These are phyloP conservation scores for Anableps anableps DNA, from an alignment of 2,797 vertebrate genomes.

Conservation along the genomic window DNA sequence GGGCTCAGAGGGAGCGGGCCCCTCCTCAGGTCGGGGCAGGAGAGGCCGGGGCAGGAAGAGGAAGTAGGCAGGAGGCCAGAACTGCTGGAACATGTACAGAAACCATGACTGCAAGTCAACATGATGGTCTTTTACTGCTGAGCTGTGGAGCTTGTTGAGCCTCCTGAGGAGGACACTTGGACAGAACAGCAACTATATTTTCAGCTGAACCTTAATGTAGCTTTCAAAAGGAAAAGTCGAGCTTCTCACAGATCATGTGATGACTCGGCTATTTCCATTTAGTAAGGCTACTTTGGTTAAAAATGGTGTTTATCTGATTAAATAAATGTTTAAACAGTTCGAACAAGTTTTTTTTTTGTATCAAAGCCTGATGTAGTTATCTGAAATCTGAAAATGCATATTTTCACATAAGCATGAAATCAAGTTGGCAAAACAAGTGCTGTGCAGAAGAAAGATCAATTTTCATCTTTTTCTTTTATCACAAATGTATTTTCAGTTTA, in stretches of 20 bases:
- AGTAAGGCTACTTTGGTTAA: not conserved
- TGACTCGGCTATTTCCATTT: not conserved
- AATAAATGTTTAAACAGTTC: not conserved
- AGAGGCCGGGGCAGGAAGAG: conserved; percentile 91
- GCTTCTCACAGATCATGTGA: not conserved
- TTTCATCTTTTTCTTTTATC: not conserved
- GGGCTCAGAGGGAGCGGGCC: conserved; percentile 50
- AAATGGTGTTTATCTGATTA: not conserved
- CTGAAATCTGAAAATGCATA: not conserved
- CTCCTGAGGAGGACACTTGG: not conserved
- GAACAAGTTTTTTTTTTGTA: not conserved
- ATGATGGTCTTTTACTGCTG: conserved; percentile 9
- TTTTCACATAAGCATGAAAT: not conserved
- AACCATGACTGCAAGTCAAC: conserved; percentile 4
- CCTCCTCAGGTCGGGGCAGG: conserved; percentile 78
- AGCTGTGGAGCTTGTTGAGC: not conserved
- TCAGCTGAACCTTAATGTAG: not conserved
- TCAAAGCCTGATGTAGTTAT: not conserved
- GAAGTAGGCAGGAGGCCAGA: conserved; percentile 77
- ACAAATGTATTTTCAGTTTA: not conserved
- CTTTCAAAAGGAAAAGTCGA: not conserved
- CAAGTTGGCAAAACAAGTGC: not conserved
- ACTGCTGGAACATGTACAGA: conserved; percentile 7
- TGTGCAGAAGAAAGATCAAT: not conserved
- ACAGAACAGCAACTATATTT: not conserved